Evolutionary conservation across 2,888 invertebrate genomes (phyloP), one percentile per base, ranked within the genome.

Genomic region (Salpingus planirostris): DNA sequence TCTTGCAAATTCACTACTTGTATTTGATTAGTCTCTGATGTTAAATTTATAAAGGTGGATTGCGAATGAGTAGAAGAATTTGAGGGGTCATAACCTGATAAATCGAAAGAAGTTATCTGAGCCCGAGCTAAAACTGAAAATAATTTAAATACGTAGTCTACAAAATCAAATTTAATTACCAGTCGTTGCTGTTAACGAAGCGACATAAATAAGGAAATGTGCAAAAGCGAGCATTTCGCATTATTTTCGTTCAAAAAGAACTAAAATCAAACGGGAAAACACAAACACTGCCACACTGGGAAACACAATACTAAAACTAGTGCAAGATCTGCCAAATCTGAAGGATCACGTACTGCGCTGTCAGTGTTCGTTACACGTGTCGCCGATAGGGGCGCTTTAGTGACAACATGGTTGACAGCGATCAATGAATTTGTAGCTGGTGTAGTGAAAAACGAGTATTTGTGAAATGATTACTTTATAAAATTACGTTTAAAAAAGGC

Each of bases 361-460:
- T 6, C 21, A 21, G 10, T n/a, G 7, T 3, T 28, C 7, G 21
- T 23, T 28, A 11, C 10, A 11, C 62, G 66, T 65, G 65, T 66
- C 49, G 45, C 36, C 11, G 40, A n/a, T n/a, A 49, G 55, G 47
- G 64, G 58, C 55, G 57, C 51, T 39, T 49, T 67, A 64, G 68
- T 70, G 59, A 55, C 72, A 78, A 78, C 68, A 81, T 80, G 80
- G 80, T 78, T 70, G 71, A 38, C 69, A 59, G 54, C 73, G 80
- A 81, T 81, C 81, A 80, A 81, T 81, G 80, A 79, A 78, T 42
- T 70, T 66, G 70, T 74, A 71, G n/a, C 69, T 74, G 71, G 67
- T 67, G 63, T 67, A 69, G 68, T 69, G 70, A 69, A 67, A 52
- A 18, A 54, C 48, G 47, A 42, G 55, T 56, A 57, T 4, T 57